Percentiles rank a stretch among this genome's conserved stretches.
These are phyloP conservation scores for Aspiorhynchus laticeps DNA, from an alignment of 2,113 vertebrate genomes.

Conservation along the genomic window DNA sequence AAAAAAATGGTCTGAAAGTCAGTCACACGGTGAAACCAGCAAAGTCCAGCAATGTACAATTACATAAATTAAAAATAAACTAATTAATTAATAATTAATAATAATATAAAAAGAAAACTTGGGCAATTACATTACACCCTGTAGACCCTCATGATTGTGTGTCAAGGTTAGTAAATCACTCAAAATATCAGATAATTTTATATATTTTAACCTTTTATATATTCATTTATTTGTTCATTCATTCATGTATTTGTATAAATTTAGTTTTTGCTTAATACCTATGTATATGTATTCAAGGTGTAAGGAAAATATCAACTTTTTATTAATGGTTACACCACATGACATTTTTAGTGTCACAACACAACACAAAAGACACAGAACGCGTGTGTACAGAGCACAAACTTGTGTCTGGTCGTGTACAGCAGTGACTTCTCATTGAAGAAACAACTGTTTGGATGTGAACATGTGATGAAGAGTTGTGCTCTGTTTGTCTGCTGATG, in stretches of 20 bases:
- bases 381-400: not conserved
- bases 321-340: not conserved
- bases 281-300: too few relatives aligned
- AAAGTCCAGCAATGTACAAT: too few relatives aligned
- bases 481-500: not conserved
- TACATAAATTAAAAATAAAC: too few relatives aligned
- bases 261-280: too few relatives aligned
- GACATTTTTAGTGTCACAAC: not conserved
- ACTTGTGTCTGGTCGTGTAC: not conserved
- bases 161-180: not conserved
- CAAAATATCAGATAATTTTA: not conserved
- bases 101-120: too few relatives aligned
- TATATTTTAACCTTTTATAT: not conserved
- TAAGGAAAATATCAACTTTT: not conserved
- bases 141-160: not conserved
- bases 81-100: too few relatives aligned
- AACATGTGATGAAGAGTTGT: constrained; percentile 21
- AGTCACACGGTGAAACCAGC: too few relatives aligned
- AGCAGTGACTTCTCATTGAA: constrained; percentile 2
- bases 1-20: too few relatives aligned
- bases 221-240: too few relatives aligned
- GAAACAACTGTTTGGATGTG: constrained; percentile 34
- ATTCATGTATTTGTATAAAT: too few relatives aligned
- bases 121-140: not conserved
- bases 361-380: too few relatives aligned